These are phyloP conservation scores for Orchesella flavescens DNA, from an alignment of 2,888 invertebrate species.

Conservation along the genomic window DNA sequence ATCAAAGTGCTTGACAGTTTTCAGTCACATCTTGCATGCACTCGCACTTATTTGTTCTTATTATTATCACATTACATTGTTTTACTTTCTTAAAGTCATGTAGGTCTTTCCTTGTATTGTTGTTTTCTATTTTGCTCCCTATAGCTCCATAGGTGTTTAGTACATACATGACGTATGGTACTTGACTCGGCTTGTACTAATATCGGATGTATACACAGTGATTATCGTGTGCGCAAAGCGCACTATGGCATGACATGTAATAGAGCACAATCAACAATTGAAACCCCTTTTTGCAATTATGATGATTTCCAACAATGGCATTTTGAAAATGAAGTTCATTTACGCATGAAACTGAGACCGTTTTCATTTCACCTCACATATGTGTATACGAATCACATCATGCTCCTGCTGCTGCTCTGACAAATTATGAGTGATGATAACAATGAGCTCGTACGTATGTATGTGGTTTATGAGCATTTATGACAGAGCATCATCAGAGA, in stretches of 20 bases:
- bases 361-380: slow-evolving; percentile 45
- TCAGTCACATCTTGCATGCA: too few relatives aligned
- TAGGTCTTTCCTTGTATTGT: slow-evolving; percentile 18
- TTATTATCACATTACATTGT: slow-evolving; percentile 4
- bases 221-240: too few relatives aligned
- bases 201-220: too few relatives aligned
- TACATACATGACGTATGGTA: neutral
- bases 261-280: neutral
- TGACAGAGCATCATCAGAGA: slow-evolving; percentile 21
- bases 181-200: too few relatives aligned
- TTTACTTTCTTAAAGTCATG: slow-evolving; percentile 17
- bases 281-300: slow-evolving; percentile 9
- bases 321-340: slow-evolving; percentile 30
- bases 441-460: neutral
- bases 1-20: too few relatives aligned
- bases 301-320: slow-evolving; percentile 17
- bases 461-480: too few relatives aligned
- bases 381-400: slow-evolving; percentile 5
- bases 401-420: too few relatives aligned
- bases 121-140: neutral
- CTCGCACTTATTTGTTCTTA: neutral
- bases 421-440: neutral
- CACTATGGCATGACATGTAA: too few relatives aligned
- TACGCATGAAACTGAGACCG: slow-evolving; percentile 55
- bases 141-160: neutral